These are phyloP conservation scores for human (Homo sapiens) DNA, from an alignment of 2,113 vertebrate genomes.

Conservation along the genomic window DNA sequence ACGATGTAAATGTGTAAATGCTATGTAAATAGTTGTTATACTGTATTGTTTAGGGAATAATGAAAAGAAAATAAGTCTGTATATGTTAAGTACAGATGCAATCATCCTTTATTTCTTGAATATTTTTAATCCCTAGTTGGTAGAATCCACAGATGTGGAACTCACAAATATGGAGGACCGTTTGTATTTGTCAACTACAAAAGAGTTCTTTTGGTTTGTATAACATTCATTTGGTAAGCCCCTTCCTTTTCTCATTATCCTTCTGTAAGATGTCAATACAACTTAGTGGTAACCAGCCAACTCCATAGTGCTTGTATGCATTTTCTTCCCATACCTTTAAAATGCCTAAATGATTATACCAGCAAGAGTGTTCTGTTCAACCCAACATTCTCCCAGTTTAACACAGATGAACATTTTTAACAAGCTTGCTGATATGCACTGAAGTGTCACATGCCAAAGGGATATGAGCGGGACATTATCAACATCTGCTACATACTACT, in stretches of 20 bases:
- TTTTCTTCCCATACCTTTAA: neutral
- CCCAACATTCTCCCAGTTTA: neutral
- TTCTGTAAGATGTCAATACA: neutral
- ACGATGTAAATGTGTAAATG: neutral
- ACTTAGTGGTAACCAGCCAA: neutral
- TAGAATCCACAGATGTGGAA: neutral
- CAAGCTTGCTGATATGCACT: neutral
- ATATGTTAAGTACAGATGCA: neutral
- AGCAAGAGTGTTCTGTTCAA: neutral
- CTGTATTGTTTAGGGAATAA: neutral
- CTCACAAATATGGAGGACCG: neutral
- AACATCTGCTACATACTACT: neutral
- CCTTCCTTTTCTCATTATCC: neutral
- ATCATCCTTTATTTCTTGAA: neutral
- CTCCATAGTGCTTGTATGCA: neutral
- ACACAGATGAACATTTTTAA: neutral
- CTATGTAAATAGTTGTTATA: neutral
- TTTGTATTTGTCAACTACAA: neutral
- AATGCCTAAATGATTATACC: neutral
- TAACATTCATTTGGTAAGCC: neutral
- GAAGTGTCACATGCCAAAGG: neutral
- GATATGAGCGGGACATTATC: neutral
- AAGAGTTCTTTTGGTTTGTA: neutral
- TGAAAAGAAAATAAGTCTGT: neutral
- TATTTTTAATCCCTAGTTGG: neutral